Base-by-base conservation (phyloP, 2,888 invertebrate genomes). In the Acrobasis consociella region DNA sequence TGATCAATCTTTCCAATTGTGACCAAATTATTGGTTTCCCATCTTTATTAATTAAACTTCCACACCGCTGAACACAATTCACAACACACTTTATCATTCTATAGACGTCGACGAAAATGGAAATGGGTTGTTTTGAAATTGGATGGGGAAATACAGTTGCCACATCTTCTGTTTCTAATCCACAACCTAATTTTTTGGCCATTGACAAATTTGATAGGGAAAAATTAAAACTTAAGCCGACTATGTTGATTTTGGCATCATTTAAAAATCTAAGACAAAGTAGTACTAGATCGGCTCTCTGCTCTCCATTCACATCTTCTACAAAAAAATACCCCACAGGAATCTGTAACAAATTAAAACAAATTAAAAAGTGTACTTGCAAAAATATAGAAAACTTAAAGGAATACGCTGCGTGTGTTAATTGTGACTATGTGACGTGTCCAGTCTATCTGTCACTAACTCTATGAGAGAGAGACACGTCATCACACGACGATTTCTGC, bases 261-360 rank as follows among this genome's bases (percentile, higher is more conserved):
- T 63, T 46, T 9, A 64, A 9, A 11, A 22, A 9, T 22, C 63
- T 52, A 1, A 70, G n/a, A 52, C 67, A 70, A 15, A 66, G 66
- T 17, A 2, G 49, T 0, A 69, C 58, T 16, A 71, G 46, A n/a
- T 65, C 50, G 9, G 64, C 62, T 9, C 65, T 42, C 55, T 71
- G 71, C 13, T 39, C 51, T 9, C 68, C 68, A 10, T 50, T 67
- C 0, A 67, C 37, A n/a, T 68, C 64, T 39, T 69, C 63, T 2
- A 69, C 63, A 0, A 71, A 39, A 56, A 71, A 71, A 65, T 65
- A 70, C 5, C 56, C 69, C 0, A 71, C 65, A 1, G 69, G 69
- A 31, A 31, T 7, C 31, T 31, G 31, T 31, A 31, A 31, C 31
- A 31, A 31, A 31, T 31, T 22, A 0, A 31, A 31, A 31, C 31